A percentile compares a stretch with the other conserved stretches of the same genome.
These are phyloP conservation scores for Megatriorchis doriae DNA, from an alignment of 2,113 vertebrate genomes.

Conservation along the genomic window DNA sequence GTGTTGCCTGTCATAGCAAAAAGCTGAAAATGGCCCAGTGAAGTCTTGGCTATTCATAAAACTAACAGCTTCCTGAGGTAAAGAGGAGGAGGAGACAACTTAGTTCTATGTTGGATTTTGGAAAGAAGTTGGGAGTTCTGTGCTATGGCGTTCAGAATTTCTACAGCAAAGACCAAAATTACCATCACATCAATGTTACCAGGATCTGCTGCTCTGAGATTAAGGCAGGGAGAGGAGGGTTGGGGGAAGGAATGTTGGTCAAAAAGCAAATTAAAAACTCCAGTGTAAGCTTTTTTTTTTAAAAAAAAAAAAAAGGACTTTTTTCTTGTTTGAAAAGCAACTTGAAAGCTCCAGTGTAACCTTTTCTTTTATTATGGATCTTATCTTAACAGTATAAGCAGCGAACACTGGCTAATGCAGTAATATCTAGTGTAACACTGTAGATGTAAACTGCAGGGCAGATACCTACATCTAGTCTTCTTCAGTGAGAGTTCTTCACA, in stretches of 20 bases:
- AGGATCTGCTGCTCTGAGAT: neutral
- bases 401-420: too few relatives aligned
- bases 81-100: neutral
- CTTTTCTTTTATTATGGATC: neutral
- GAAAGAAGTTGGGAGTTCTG: neutral
- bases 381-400: neutral
- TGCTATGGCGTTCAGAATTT: neutral
- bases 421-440: rapidly evolving
- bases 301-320: neutral
- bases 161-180: neutral
- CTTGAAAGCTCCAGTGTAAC: neutral
- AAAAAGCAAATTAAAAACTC: neutral
- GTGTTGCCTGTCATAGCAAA: neutral
- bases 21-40: neutral
- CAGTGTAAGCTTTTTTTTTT: neutral
- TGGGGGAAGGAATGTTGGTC: neutral
- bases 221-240: neutral
- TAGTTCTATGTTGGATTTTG: neutral
- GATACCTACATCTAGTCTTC: neutral
- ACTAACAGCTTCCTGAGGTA: neutral
- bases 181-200: rapidly evolving
- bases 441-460: neutral
- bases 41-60: neutral
- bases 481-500: neutral
- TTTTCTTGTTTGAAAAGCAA: neutral